A percentile compares a stretch with the other conserved stretches of the same genome.
phyloP scores from a whole-genome alignment of 2,797 vertebrate genomes.

The Chloroceryle inda region DNA sequence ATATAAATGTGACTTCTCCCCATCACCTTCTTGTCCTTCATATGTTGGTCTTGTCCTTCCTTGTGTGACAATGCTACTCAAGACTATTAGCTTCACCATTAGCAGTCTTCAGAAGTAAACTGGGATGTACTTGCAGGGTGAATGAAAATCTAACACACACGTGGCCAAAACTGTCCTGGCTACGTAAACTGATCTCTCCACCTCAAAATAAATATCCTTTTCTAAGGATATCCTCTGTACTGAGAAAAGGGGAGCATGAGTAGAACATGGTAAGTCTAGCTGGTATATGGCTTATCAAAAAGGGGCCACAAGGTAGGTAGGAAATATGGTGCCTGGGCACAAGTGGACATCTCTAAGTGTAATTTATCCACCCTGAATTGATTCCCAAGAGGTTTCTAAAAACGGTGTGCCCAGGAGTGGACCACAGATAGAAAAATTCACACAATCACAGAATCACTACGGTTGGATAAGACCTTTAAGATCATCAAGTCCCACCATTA shows the following conservation, averaged over 20 bases:
- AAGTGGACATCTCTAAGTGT: not conserved
- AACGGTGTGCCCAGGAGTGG: not conserved
- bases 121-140: not conserved
- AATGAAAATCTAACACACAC: not conserved
- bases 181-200: not conserved
- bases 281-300: not conserved
- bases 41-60: not conserved
- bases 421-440: not conserved
- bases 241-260: not conserved
- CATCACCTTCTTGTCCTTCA: not conserved
- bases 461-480: too few species aligned
- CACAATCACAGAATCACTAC: too few species aligned
- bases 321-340: not conserved
- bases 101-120: not conserved
- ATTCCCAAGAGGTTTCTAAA: not conserved
- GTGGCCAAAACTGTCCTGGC: not conserved
- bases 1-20: not conserved
- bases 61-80: not conserved
- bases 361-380: not conserved
- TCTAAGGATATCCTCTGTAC: not conserved
- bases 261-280: not conserved
- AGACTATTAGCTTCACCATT: not conserved
- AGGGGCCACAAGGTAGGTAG: fast-evolving
- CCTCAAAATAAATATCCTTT: not conserved
- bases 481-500: too few species aligned